These are phyloP conservation scores for Amaurobius ferox DNA, from an alignment of 2,888 invertebrate genomes.

Conservation along the genomic window DNA sequence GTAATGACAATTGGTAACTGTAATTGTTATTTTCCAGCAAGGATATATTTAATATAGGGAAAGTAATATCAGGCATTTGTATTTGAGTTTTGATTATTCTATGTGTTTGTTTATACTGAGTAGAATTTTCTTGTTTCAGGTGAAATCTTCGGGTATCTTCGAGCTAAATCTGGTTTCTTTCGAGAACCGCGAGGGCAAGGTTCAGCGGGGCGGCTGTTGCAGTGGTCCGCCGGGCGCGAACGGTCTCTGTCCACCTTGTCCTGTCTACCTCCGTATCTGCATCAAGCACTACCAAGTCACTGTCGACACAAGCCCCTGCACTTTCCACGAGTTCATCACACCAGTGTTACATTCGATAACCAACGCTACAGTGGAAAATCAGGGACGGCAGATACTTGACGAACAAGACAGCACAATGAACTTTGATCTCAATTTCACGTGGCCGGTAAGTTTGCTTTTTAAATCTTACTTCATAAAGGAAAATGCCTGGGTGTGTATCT, in stretches of 20 bases:
- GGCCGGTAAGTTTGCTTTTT: conserved; percentile 99
- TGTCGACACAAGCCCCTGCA: conserved; percentile 93
- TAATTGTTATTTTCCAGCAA: no score
- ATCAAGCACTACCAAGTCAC: conserved; percentile 96
- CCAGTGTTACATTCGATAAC: conserved; percentile 4
- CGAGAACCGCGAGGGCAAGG: conserved; percentile 55
- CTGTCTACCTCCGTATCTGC: conserved; percentile 82
- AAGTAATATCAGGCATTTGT: no score
- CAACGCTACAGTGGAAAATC: background rate
- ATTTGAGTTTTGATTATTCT: no score
- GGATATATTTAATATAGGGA: no score
- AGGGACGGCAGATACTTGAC: background rate
- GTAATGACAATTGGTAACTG: no score
- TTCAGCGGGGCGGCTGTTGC: conserved; percentile 65
- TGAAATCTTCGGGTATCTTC: conserved; percentile 48
- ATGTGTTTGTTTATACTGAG: no score
- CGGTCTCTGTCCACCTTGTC: conserved; percentile 40
- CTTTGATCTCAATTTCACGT: conserved; percentile 94
- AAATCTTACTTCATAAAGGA: no score
- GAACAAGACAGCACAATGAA: conserved; percentile 80
- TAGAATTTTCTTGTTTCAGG: conserved; percentile 18
- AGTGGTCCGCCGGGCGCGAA: conserved; percentile 35
- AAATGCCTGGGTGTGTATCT: no score
- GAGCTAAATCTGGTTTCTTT: conserved; percentile 53
- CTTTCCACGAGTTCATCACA: conserved; percentile 87